phyloP scores from a whole-genome alignment of 2,797 vertebrate genomes.

The Mergus octosetaceus region DNA sequence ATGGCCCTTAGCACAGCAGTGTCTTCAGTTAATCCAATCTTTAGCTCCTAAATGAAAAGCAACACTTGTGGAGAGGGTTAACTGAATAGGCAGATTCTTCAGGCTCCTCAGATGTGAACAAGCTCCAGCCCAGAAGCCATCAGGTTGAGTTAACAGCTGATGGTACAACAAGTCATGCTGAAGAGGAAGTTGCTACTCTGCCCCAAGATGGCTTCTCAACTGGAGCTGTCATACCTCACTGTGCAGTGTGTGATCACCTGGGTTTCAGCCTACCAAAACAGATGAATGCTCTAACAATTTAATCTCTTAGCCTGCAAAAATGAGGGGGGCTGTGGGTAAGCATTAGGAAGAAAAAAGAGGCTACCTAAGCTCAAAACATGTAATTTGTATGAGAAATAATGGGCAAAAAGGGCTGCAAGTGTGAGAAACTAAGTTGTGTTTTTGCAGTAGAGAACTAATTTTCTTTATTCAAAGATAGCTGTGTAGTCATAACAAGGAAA shows the following conservation, averaged over 20 bases:
- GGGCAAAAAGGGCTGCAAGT: neutral
- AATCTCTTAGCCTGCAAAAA: accelerated
- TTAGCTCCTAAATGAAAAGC: neutral
- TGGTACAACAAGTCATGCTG: accelerated
- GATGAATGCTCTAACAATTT: accelerated
- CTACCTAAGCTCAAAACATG: accelerated
- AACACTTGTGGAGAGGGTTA: neutral
- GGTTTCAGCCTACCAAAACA: accelerated
- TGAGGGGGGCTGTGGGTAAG: accelerated
- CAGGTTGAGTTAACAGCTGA: neutral
- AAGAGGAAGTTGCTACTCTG: neutral
- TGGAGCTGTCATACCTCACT: neutral
- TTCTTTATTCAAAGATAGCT: too few relatives aligned
- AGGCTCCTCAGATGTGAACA: neutral
- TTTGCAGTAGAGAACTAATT: too few relatives aligned
- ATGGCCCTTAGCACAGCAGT: accelerated
- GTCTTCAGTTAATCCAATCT: neutral
- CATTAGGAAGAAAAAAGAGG: neutral
- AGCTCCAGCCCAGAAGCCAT: neutral
- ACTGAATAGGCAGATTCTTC: neutral
- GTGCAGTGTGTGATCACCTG: accelerated
- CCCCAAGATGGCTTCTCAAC: neutral
- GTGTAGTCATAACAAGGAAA: too few relatives aligned
- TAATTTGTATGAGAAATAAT: neutral
- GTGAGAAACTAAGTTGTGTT: too few relatives aligned